Evolutionary conservation across 2,888 invertebrate genomes (phyloP).

Genomic region (Leptopilina syphax): DNA sequence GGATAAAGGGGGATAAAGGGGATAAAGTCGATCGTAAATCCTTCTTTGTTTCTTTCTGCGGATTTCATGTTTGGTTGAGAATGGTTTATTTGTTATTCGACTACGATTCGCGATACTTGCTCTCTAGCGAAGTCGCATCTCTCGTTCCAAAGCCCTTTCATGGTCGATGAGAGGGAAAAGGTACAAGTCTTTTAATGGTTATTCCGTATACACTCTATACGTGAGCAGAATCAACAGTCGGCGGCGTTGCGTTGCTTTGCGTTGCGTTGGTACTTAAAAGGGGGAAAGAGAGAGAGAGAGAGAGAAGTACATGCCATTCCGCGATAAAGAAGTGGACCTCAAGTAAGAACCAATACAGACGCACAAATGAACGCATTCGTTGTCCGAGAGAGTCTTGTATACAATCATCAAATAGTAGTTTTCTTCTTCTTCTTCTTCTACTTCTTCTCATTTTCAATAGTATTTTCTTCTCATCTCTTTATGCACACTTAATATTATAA

Average conservation of each 20-base stretch:
- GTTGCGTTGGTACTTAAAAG: slow-evolving; percentile 53
- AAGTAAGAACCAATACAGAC: slow-evolving; percentile 17
- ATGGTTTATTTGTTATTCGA: slow-evolving; percentile 35
- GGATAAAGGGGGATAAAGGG: neutral
- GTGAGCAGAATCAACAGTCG: slow-evolving; percentile 57
- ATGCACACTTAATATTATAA: too few species aligned
- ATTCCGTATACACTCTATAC: slow-evolving; percentile 51
- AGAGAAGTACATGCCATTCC: slow-evolving; percentile 47
- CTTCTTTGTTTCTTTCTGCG: slow-evolving; percentile 40
- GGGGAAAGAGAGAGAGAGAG: slow-evolving; percentile 41
- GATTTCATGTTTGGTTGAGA: slow-evolving; percentile 3
- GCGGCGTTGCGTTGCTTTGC: slow-evolving; percentile 50
- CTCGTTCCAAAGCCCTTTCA: slow-evolving; percentile 51
- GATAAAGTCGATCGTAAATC: slow-evolving; percentile 25
- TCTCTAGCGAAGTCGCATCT: slow-evolving; percentile 46
- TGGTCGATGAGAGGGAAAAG: slow-evolving; percentile 52
- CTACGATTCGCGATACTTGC: slow-evolving; percentile 27
- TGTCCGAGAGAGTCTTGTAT: slow-evolving; percentile 11
- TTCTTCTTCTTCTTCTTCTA: too few species aligned
- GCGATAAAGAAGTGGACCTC: slow-evolving; percentile 45
- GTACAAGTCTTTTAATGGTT: slow-evolving; percentile 54
- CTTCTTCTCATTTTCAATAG: too few species aligned
- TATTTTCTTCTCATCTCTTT: too few species aligned
- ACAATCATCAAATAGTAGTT: too few species aligned
- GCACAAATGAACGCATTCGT: slow-evolving; percentile 28